These are phyloP conservation scores for Xanthia icteritia DNA, from an alignment of 2,888 invertebrate genomes.

Conservation along the genomic window DNA sequence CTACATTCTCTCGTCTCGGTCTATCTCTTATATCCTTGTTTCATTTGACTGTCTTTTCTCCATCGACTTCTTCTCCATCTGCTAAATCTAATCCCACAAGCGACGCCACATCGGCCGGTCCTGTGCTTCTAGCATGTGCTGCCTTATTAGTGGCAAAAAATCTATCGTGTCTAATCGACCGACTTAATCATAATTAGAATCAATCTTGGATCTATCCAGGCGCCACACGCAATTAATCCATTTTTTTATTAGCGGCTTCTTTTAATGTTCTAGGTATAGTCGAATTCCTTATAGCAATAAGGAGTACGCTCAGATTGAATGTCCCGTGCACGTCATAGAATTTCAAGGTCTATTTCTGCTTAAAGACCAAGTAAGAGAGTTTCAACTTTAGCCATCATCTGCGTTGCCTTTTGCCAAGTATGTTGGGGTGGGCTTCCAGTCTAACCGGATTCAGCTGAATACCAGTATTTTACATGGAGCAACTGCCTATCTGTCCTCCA, in stretches of 20 bases:
- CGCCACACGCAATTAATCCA: slow-evolving; percentile 26
- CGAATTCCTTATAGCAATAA: no score
- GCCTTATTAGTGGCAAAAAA: neutral
- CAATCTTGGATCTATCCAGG: slow-evolving; percentile 5
- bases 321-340: neutral
- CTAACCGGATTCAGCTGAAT: neutral
- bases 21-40: neutral
- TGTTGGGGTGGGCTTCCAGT: neutral
- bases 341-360: neutral
- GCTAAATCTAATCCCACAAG: neutral
- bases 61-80: neutral
- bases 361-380: neutral
- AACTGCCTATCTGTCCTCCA: neutral
- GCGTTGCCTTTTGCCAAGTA: neutral
- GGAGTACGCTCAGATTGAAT: neutral
- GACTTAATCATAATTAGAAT: slow-evolving; percentile 18
- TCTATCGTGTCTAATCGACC: slow-evolving; percentile 5
- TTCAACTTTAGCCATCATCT: neutral
- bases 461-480: neutral
- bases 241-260: slow-evolving; percentile 25
- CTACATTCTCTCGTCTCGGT: no score
- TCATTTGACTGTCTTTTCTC: neutral
- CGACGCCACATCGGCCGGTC: neutral
- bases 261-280: neutral
- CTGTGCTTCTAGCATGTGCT: neutral